Percentiles rank a stretch among this genome's conserved stretches.
These are phyloP conservation scores for Arctopsyche grandis DNA, from an alignment of 1,140 invertebrate genomes.

Conservation along the genomic window DNA sequence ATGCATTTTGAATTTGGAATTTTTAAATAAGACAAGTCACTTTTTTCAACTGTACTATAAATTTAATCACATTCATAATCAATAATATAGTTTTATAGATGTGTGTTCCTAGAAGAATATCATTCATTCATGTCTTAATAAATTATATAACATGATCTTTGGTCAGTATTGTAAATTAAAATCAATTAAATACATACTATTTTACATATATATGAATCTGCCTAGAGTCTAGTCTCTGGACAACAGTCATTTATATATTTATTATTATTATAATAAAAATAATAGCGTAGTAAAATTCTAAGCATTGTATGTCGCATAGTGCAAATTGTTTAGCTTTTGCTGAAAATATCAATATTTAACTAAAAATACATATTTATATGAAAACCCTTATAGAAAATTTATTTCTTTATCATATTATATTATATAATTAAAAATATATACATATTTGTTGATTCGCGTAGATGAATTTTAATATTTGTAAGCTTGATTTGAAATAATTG, in stretches of 20 bases:
- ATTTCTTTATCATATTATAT: background rate
- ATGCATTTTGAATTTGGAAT: too few species aligned
- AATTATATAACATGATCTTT: too few species aligned
- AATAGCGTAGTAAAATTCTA: conserved; percentile 47
- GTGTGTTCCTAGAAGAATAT: too few species aligned
- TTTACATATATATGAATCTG: too few species aligned
- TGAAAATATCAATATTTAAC: conserved; percentile 14
- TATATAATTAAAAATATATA: background rate
- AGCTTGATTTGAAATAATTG: background rate
- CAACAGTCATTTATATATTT: background rate
- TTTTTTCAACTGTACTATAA: too few species aligned
- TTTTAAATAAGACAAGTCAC: too few species aligned
- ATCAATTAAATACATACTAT: too few species aligned
- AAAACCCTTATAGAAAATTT: background rate
- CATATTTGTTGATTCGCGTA: background rate
- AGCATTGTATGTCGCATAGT: conserved; percentile 35
- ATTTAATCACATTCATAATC: too few species aligned
- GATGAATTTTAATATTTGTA: background rate
- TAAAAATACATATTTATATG: conserved; percentile 3
- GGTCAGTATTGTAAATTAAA: too few species aligned
- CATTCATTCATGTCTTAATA: too few species aligned
- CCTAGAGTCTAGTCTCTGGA: too few species aligned
- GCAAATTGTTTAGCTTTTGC: conserved; percentile 19
- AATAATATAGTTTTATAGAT: too few species aligned
- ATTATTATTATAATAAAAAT: conserved; percentile 17